Conservation (phyloP, 1,140 invertebrate genomes). For the Ceratosolen solmsi region DNA sequence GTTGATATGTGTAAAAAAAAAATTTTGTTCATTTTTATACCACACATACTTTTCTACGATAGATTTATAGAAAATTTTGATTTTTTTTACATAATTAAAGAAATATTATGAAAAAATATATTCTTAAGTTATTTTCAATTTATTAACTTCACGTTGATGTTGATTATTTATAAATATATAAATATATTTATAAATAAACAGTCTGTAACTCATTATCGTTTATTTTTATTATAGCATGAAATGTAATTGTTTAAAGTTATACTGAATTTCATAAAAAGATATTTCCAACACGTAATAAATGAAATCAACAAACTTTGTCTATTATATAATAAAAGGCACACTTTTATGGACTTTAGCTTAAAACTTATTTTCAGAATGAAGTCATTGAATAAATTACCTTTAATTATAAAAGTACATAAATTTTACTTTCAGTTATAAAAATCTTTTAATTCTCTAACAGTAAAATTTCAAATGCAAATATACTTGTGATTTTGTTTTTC, state of each 20-base stretch:
- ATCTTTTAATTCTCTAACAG: not conserved
- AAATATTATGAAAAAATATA: too few species aligned
- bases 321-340: slow-evolving; percentile 3
- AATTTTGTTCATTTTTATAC: too few species aligned
- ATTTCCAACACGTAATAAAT: not conserved
- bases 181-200: too few species aligned
- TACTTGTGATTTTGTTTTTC: not conserved
- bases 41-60: too few species aligned
- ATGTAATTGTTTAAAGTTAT: not conserved
- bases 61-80: too few species aligned
- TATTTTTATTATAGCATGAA: not conserved
- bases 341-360: not conserved
- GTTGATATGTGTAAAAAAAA: too few species aligned
- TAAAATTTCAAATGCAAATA: not conserved
- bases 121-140: too few species aligned
- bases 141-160: too few species aligned
- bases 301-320: slow-evolving; percentile 8
- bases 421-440: not conserved
- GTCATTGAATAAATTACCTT: not conserved
- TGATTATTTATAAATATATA: too few species aligned
- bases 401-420: not conserved
- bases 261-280: not conserved
- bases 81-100: too few species aligned
- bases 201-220: too few species aligned
- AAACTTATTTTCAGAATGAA: not conserved